Evolutionary conservation across 2,113 vertebrate genomes (phyloP).

Genomic region (Poeciliopsis turrubarensis): DNA sequence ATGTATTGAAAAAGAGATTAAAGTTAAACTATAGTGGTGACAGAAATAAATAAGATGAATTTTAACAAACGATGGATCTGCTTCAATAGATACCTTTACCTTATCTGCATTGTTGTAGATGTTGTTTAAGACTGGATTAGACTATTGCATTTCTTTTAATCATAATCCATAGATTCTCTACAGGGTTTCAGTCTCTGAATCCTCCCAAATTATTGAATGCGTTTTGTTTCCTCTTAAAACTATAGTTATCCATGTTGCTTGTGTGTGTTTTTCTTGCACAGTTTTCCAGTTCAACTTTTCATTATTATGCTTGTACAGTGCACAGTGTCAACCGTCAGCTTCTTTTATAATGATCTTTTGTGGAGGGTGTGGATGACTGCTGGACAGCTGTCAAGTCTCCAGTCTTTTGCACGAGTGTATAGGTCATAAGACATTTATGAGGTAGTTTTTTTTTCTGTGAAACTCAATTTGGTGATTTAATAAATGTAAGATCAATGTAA

Average conservation of each 20-base stretch:
- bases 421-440: not conserved
- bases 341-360: not conserved
- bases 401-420: not conserved
- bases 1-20: constrained; percentile 18
- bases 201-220: too few species aligned
- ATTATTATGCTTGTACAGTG: not conserved
- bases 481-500: not conserved
- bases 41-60: constrained; percentile 6
- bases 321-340: not conserved
- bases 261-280: not conserved
- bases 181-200: not conserved
- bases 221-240: too few species aligned
- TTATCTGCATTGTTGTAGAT: not conserved
- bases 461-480: not conserved
- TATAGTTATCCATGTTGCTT: not conserved
- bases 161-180: not conserved
- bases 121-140: not conserved
- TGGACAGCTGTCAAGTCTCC: too few species aligned
- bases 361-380: not conserved
- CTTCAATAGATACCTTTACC: not conserved
- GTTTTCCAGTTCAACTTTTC: not conserved
- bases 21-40: constrained; percentile 19
- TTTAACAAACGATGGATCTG: not conserved
- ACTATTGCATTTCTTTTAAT: too few species aligned
- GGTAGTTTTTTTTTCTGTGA: not conserved